Evolutionary conservation across 2,797 vertebrate species (phyloP).

Genomic region (Gila robusta): DNA sequence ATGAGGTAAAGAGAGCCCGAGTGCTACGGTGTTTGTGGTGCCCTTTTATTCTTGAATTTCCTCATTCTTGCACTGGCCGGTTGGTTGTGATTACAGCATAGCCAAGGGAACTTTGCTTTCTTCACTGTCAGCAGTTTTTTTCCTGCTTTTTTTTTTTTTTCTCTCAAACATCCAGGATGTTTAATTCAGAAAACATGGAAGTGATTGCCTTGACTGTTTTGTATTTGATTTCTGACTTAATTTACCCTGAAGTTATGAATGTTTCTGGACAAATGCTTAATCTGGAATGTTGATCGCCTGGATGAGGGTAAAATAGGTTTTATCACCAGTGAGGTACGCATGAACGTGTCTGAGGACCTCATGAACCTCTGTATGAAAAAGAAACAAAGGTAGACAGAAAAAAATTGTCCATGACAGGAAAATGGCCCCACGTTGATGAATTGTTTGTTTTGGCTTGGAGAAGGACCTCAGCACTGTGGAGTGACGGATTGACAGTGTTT

Average conservation of each 20-base stretch:
- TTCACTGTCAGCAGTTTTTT: constrained; percentile 74
- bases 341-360: neutral
- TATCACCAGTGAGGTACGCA: neutral
- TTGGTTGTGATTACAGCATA: constrained; percentile 70
- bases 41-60: constrained; percentile 66
- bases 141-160: constrained; percentile 34
- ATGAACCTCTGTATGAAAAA: constrained; percentile 15
- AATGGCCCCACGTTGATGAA: constrained; percentile 65
- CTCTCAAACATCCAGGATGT: constrained; percentile 75
- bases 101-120: constrained; percentile 68
- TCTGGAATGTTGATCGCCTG: neutral
- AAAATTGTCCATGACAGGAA: constrained; percentile 64
- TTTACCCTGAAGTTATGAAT: neutral
- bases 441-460: constrained; percentile 63
- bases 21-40: constrained; percentile 63
- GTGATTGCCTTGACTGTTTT: constrained; percentile 55
- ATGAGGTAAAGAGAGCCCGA: constrained; percentile 47
- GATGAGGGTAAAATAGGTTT: constrained; percentile 15
- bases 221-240: constrained; percentile 32
- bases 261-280: neutral
- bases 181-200: constrained; percentile 82
- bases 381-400: constrained; percentile 44
- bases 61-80: constrained; percentile 63
- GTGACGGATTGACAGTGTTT: constrained; percentile 58
- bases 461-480: constrained; percentile 49